Evolutionary conservation across 2,113 vertebrate species (phyloP).

Genomic region (Ariopsis seemanni): DNA sequence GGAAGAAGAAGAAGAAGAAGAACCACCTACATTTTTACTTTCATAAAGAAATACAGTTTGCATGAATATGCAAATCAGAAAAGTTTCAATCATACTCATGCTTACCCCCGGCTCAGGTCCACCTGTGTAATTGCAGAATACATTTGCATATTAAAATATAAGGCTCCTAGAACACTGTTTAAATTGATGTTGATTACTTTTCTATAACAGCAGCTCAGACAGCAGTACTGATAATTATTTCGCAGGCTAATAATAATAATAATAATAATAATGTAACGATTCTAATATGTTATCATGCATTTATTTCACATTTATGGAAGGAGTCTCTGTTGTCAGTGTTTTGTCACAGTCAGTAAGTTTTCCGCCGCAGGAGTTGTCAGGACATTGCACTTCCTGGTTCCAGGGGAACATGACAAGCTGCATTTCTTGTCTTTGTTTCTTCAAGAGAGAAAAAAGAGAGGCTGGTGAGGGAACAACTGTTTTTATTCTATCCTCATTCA

Average conservation of each 20-base stretch:
- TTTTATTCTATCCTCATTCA: too few species aligned
- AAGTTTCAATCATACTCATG: neutral
- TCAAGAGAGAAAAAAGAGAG: too few species aligned
- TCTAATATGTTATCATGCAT: neutral
- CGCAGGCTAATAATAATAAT: neutral
- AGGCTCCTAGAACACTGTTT: neutral
- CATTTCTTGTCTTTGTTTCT: neutral
- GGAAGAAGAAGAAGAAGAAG: neutral
- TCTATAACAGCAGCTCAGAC: neutral
- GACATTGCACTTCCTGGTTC: neutral
- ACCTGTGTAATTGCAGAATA: neutral
- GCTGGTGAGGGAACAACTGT: too few species aligned
- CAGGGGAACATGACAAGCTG: neutral
- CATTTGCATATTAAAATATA: neutral
- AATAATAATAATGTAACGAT: neutral
- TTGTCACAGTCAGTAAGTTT: neutral
- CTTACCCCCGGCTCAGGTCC: neutral
- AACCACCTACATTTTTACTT: neutral
- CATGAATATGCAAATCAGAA: neutral
- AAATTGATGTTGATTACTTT: neutral
- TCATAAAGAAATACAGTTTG: neutral
- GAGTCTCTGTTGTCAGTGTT: neutral
- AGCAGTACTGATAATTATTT: neutral
- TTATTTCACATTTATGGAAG: neutral
- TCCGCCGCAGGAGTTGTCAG: neutral